phyloP scores from a whole-genome alignment of 2,113 vertebrate genomes.

The Oncorhynchus gorbuscha region DNA sequence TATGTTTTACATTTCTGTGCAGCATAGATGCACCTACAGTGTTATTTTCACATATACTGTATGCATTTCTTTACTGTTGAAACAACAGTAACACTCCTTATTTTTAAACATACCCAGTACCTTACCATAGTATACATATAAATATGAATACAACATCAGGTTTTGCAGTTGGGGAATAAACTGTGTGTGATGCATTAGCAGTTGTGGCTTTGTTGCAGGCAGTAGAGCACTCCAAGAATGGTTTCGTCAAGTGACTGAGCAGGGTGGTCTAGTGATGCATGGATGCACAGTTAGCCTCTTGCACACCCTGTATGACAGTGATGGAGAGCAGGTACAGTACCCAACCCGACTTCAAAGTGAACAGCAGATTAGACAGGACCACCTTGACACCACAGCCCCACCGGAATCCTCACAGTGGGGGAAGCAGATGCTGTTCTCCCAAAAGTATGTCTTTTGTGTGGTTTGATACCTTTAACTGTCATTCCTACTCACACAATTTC shows the following conservation, averaged over 20 bases:
- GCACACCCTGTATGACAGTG: slow-evolving; percentile 29
- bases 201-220: no score
- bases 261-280: slow-evolving; percentile 20
- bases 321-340: slow-evolving; percentile 28
- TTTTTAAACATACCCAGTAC: no score
- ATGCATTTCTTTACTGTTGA: no score
- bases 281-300: not conserved
- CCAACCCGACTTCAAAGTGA: slow-evolving; percentile 13
- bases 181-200: no score
- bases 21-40: no score
- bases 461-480: not conserved
- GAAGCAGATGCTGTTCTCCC: not conserved
- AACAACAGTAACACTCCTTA: no score
- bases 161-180: no score
- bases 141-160: no score
- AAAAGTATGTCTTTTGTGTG: not conserved
- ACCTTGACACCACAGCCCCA: slow-evolving; percentile 22
- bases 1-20: no score
- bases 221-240: not conserved
- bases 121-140: no score
- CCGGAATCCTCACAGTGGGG: not conserved
- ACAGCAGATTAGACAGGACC: slow-evolving; percentile 29
- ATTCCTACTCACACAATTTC: not conserved
- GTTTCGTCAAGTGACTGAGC: not conserved
- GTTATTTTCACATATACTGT: no score